Evolutionary conservation across 2,888 invertebrate species (phyloP), one percentile per base, ranked within the genome.

Genomic region (Rhagophthalmus giganteus): DNA sequence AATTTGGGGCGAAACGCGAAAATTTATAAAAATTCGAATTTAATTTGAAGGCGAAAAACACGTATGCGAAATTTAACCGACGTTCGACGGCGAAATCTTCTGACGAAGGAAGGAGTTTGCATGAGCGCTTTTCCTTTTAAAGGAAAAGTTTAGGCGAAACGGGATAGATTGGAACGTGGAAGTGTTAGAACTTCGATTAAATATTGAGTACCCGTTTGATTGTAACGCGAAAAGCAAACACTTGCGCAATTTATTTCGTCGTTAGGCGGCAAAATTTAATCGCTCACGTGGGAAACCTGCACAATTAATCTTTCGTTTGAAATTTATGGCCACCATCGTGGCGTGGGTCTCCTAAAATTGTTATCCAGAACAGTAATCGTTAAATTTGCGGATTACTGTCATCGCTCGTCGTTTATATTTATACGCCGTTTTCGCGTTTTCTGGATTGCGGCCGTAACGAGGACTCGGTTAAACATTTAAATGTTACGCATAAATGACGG

Each of bases 281-380:
- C 65, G 65, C 44, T 60, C 61, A 62, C 64, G 61, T 61, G 63
- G 63, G 64, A 58, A 62, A 58, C 50, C 63, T 54, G 55, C 55
- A 52, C 64, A 62, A 66, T 66, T 65, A 66, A 66, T 64, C 64
- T 64, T 58, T 44, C 39, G 30, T 45, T 14, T 34, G 33, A 51
- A 59, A 64, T 64, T 64, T 62, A 62, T 60, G 60, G 47, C 50
- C 42, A 53, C 57, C 60, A 57, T 60, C 58, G 54, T 45, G 53
- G 42, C 54, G n/a, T 9, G 50, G 48, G 55, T 55, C 35, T 55
- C 54, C 54, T 56, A 55, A 56, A 58, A 61, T 60, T 54, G 59
- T 58, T 60, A 55, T 48, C n/a, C 55, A 55, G 59, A 62, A 53
- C 59, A 53, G 59, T 60, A 59, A 58, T 59, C 60, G 61, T 59